Evolutionary conservation across 1,140 invertebrate species (phyloP), one percentile per base, ranked within the genome.

Genomic region (Mizuhopecten yessoensis): DNA sequence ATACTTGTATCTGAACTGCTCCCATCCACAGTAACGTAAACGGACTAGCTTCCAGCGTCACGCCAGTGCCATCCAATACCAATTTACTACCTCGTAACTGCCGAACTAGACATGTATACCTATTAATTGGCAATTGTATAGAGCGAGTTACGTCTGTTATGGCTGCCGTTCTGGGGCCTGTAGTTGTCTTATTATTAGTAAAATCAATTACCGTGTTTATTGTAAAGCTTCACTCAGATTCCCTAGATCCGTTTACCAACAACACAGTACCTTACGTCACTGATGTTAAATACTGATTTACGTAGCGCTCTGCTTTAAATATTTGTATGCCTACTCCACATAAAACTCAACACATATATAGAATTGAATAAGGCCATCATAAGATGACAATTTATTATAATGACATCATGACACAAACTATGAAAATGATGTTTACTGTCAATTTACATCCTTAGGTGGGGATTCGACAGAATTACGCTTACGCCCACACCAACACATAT

Each of bases 61-160:
- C 23, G 11, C 5, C n/a, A n/a, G 57, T 7, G n/a, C 57, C 57
- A n/a, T 75, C 57, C 57, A 75, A 75, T 75, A 29, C 57, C 29
- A 75, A 75, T 75, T 75, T 75, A 75, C 57, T 1, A 75, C n/a
- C 57, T 17, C 57, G 57, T 75, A n/a, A 29, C 57, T 75, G 57
- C 57, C 23, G 20, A 75, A 75, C 57, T 75, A 75, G 57, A 75
- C 57, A 75, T 75, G 57, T 75, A 75, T 75, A 75, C 57, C 57
- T 75, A 75, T 75, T 75, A 75, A 75, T 75, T 75, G 57, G 57
- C 57, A 75, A 75, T 75, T 75, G 57, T 75, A 75, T 75, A 75
- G 23, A 75, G 57, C 15, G 23, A 75, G 57, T 75, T 29, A 75
- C 57, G 57, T 29, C 57, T 29, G 57, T n/a, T n/a, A 75, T 0